These are phyloP conservation scores for Mythimna albipuncta DNA, from an alignment of 2,888 invertebrate species.

Conservation along the genomic window DNA sequence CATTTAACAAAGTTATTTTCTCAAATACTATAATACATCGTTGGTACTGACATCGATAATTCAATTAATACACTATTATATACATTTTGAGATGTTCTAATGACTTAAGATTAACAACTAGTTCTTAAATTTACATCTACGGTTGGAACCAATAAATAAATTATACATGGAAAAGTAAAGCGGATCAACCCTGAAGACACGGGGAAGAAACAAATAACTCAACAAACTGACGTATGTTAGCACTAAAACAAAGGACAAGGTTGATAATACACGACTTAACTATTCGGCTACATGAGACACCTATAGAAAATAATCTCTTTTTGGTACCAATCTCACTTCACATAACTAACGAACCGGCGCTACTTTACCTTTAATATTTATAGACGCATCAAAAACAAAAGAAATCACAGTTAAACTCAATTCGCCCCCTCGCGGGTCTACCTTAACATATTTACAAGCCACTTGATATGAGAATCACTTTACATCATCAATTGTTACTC, in stretches of 20 bases:
- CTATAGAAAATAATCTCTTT: conserved; percentile 88
- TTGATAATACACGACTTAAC: conserved; percentile 71
- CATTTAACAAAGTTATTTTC: conserved; percentile 86
- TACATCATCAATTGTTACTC: conserved; percentile 75
- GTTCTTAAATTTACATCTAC: conserved; percentile 80
- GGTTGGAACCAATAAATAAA: conserved; percentile 85
- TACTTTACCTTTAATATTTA: conserved; percentile 80
- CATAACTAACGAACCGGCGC: conserved; percentile 78
- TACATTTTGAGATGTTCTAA: conserved; percentile 81
- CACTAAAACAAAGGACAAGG: conserved; percentile 72
- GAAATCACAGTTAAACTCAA: conserved; percentile 87
- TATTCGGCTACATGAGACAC: conserved; percentile 80
- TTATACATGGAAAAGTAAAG: conserved; percentile 75
- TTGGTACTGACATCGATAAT: conserved; percentile 88
- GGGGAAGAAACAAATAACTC: conserved; percentile 80
- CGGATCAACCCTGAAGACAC: conserved; percentile 64
- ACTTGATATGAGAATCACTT: conserved; percentile 85
- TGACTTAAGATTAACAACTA: conserved; percentile 82
- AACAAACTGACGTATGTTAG: conserved; percentile 74
- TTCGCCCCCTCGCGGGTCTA: conserved; percentile 73
- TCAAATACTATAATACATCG: conserved; percentile 86
- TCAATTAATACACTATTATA: conserved; percentile 83
- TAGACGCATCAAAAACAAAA: conserved; percentile 82
- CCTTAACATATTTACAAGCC: conserved; percentile 84
- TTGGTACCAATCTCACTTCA: conserved; percentile 90